These are phyloP conservation scores for Ptychadena robeensis DNA, from an alignment of 2,797 vertebrate species.

Conservation along the genomic window DNA sequence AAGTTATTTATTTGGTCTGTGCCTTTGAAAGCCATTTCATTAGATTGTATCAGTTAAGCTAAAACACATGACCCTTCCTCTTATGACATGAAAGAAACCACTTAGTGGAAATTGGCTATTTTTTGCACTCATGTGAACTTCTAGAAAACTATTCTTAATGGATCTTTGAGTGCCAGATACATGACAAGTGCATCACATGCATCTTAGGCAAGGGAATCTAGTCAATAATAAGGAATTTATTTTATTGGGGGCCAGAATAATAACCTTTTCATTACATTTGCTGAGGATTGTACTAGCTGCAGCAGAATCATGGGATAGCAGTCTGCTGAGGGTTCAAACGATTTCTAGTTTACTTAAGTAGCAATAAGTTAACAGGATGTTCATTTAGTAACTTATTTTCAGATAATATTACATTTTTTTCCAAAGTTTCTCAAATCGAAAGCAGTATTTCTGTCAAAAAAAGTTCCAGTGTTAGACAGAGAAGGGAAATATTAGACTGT, in stretches of 20 bases:
- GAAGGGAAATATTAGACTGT: background rate
- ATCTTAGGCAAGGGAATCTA: constrained; percentile 73
- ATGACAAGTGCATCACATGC: constrained; percentile 76
- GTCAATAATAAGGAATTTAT: constrained; percentile 81
- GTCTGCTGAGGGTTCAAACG: background rate
- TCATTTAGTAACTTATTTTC: background rate
- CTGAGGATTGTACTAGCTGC: background rate
- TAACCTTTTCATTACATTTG: constrained; percentile 28
- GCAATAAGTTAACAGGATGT: background rate
- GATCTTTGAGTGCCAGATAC: constrained; percentile 69
- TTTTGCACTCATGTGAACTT: constrained; percentile 69
- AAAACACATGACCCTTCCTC: constrained; percentile 78
- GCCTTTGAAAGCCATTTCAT: constrained; percentile 81
- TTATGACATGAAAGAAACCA: constrained; percentile 76
- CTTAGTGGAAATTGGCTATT: constrained; percentile 67
- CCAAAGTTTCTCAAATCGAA: background rate
- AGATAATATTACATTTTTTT: no score
- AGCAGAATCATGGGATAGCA: background rate
- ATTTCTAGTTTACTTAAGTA: no score
- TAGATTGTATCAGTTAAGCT: constrained; percentile 81
- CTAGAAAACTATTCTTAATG: constrained; percentile 69
- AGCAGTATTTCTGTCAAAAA: no score
- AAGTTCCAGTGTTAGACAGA: no score
- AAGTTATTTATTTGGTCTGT: constrained; percentile 76
- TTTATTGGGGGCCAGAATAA: constrained; percentile 75